Base-by-base conservation (phyloP, 92 coral and sea anemone genomes). In the Phenganax subtilis region DNA sequence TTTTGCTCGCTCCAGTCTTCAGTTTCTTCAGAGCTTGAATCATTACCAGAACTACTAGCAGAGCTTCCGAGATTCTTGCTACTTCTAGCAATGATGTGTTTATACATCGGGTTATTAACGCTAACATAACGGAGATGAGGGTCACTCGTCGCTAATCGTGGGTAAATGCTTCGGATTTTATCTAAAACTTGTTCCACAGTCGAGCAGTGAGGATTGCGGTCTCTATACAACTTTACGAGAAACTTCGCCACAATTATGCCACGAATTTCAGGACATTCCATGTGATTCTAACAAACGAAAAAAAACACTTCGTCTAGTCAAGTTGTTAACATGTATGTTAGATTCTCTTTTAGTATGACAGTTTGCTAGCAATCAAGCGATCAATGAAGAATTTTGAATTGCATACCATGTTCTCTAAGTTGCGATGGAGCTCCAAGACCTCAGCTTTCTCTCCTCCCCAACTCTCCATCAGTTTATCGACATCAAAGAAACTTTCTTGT, bases 121-220 rank as follows among this genome's bases (percentile, higher is more conserved):
- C 27, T 17, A 12, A 69, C 53, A n/a, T 69, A 69, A 8, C 75
- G 25, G 0, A 30, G 15, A 0, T 6, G 12, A 9, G 75, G 75
- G 75, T 69, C 17, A 29, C 75, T 69, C 47, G 75, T 30, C 4
- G 75, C 75, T 4, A 51, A 8, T 6, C 75, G 75, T 9, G 75
- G 75, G 55, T 27, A 69, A 29, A 69, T 69, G 75, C 75, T 69
- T 69, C n/a, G 10, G 53, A 69, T 4, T 69, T 69, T 69, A 9
- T 69, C 75, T 15, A 69, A 20, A 31, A 69, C 75, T 69, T 69
- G 52, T 51, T 69, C 75, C 9, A 51, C 29, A 12, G 53, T 69
- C 53, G 7, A 29, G 53, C 52, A 69, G n/a, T 15, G 27, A 12
- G 6, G 9, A 16, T 69, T 69, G 25, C 27, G 52, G 12, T 69